Evolutionary conservation across 2,888 invertebrate genomes (phyloP).

Genomic region (Alentia gelatinosa): DNA sequence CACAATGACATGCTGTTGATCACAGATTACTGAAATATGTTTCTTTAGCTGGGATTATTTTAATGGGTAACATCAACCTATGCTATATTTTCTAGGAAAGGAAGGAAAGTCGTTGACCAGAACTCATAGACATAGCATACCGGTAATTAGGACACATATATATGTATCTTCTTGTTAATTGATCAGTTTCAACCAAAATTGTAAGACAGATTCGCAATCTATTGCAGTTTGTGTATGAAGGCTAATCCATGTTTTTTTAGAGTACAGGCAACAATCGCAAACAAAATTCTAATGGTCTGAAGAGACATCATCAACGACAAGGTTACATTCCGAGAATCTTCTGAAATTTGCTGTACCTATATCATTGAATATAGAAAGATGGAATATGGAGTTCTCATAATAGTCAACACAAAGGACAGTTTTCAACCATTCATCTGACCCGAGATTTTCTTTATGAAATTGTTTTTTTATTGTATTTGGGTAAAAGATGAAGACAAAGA

Average conservation of each 20-base stretch:
- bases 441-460: too few relatives aligned
- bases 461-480: too few relatives aligned
- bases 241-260: not conserved
- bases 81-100: not conserved
- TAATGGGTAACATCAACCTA: not conserved
- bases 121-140: not conserved
- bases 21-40: not conserved
- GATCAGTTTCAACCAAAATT: too few relatives aligned
- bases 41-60: not conserved
- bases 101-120: not conserved
- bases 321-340: not conserved
- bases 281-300: slow-evolving; percentile 28
- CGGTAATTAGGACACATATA: too few relatives aligned
- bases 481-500: too few relatives aligned
- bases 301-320: slow-evolving; percentile 48
- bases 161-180: too few relatives aligned
- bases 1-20: not conserved
- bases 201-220: too few relatives aligned
- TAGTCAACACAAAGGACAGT: too few relatives aligned
- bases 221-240: not conserved
- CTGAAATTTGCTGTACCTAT: not conserved
- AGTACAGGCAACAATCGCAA: slow-evolving; percentile 8
- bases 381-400: too few relatives aligned
- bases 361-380: not conserved
- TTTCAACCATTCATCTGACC: not conserved